phyloP scores from a whole-genome alignment of 1,140 invertebrate genomes.

The Oryzaephilus surinamensis region DNA sequence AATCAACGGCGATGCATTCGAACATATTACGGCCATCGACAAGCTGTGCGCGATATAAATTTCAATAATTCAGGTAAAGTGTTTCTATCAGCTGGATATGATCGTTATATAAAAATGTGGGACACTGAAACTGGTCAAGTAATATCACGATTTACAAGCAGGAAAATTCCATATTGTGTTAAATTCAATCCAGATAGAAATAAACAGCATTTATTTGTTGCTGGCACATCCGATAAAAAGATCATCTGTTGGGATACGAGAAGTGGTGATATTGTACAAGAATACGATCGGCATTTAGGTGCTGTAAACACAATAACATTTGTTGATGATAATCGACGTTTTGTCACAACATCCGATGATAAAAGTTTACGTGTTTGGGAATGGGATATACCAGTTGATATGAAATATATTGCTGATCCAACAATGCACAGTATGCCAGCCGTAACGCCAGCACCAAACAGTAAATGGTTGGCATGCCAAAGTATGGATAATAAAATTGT shows the following conservation, averaged over 20 bases:
- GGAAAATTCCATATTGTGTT: constrained; percentile 94
- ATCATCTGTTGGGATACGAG: constrained; percentile 98
- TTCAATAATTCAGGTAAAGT: constrained; percentile 91
- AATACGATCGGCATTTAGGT: constrained; percentile 97
- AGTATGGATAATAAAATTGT: constrained; percentile 99
- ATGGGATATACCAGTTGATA: constrained; percentile 99
- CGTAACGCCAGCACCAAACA: constrained; percentile 88
- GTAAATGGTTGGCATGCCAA: constrained; percentile 98
- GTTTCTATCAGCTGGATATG: constrained; percentile 80
- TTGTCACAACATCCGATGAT: constrained; percentile 98
- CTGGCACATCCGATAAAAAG: constrained; percentile 98
- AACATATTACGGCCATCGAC: constrained; percentile 93
- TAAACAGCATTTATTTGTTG: constrained; percentile 95
- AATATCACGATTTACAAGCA: constrained; percentile 81
- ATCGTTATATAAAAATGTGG: constrained; percentile 92
- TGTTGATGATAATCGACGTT: constrained; percentile 95
- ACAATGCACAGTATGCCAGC: constrained; percentile 99
- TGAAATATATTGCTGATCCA: constrained; percentile 99
- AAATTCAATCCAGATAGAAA: constrained; percentile 97
- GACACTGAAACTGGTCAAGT: constrained; percentile 96
- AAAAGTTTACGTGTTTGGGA: constrained; percentile 99
- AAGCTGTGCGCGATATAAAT: constrained; percentile 91
- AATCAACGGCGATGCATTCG: constrained; percentile 87
- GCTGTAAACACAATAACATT: constrained; percentile 99
- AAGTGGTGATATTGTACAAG: constrained; percentile 91